phyloP scores from a whole-genome alignment of 1,140 invertebrate genomes.

The Anastrepha obliqua region DNA sequence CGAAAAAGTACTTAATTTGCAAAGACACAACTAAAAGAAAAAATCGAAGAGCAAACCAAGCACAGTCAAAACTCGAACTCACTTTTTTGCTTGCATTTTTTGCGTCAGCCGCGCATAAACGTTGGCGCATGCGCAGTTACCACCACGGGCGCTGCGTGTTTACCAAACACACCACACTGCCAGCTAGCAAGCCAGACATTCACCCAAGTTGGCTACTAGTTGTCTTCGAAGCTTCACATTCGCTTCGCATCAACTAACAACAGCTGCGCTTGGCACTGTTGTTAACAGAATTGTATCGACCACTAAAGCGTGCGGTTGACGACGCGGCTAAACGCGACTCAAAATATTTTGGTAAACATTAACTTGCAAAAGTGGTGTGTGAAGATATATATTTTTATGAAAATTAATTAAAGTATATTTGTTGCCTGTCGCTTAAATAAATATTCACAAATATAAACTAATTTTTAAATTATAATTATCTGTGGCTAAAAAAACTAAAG shows the following conservation, averaged over 20 bases:
- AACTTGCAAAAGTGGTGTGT: conserved; percentile 31
- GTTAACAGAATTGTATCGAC: conserved; percentile 59
- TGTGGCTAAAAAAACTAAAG: too few relatives aligned
- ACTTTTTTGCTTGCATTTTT: not conserved
- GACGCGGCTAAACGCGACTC: conserved; percentile 49
- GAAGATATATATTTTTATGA: not conserved
- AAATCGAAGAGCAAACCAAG: not conserved
- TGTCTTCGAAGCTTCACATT: not conserved
- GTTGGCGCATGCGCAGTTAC: conserved; percentile 18
- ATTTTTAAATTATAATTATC: too few relatives aligned
- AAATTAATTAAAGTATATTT: too few relatives aligned
- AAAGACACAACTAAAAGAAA: not conserved
- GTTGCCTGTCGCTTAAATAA: too few relatives aligned
- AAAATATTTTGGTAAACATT: conserved; percentile 20
- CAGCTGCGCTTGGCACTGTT: conserved; percentile 44
- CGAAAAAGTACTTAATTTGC: too few relatives aligned
- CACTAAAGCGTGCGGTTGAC: conserved; percentile 58
- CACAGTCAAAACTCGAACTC: not conserved
- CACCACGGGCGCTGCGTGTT: not conserved
- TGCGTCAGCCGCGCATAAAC: conserved; percentile 33
- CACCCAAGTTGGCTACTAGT: too few relatives aligned
- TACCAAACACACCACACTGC: conserved; percentile 26
- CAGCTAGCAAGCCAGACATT: conserved; percentile 10
- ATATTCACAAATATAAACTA: too few relatives aligned
- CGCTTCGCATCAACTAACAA: conserved; percentile 42